phyloP scores from a whole-genome alignment of 2,888 invertebrate genomes.

The Orthosia gothica region DNA sequence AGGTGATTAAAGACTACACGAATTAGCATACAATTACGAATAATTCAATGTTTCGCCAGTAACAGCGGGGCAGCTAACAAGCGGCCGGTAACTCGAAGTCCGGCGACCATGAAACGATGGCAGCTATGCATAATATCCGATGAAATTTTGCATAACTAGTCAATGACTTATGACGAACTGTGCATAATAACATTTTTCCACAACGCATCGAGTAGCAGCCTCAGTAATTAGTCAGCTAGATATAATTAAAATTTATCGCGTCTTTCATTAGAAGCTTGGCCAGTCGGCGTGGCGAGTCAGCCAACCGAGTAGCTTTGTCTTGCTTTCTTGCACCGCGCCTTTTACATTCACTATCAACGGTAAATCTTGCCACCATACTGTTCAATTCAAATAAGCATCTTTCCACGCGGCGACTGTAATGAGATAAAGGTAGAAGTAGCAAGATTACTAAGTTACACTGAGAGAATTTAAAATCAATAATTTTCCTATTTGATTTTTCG shows the following conservation, averaged over 20 bases:
- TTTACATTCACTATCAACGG: slow-evolving; percentile 81
- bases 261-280: slow-evolving; percentile 84
- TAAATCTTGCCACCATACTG: slow-evolving; percentile 80
- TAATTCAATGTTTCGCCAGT: slow-evolving; percentile 54
- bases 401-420: slow-evolving; percentile 64
- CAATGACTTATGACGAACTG: slow-evolving; percentile 77
- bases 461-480: slow-evolving; percentile 26
- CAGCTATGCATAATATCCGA: slow-evolving; percentile 72
- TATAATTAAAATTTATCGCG: slow-evolving; percentile 87
- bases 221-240: slow-evolving; percentile 79
- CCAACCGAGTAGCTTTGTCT: slow-evolving; percentile 78
- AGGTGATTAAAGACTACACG: slow-evolving; percentile 46
- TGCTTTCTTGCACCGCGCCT: slow-evolving; percentile 82
- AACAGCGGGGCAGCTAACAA: slow-evolving; percentile 51
- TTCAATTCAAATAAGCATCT: slow-evolving; percentile 74
- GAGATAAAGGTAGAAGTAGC: slow-evolving; percentile 52
- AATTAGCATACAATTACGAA: slow-evolving; percentile 62
- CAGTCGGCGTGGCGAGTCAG: slow-evolving; percentile 78
- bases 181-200: slow-evolving; percentile 74
- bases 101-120: slow-evolving; percentile 65
- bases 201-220: slow-evolving; percentile 65
- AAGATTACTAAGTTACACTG: slow-evolving; percentile 21
- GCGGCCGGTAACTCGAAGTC: slow-evolving; percentile 48
- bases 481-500: neutral
- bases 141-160: slow-evolving; percentile 82